Base-by-base conservation (phyloP, 2,797 vertebrate genomes). In the Pterois miles region DNA sequence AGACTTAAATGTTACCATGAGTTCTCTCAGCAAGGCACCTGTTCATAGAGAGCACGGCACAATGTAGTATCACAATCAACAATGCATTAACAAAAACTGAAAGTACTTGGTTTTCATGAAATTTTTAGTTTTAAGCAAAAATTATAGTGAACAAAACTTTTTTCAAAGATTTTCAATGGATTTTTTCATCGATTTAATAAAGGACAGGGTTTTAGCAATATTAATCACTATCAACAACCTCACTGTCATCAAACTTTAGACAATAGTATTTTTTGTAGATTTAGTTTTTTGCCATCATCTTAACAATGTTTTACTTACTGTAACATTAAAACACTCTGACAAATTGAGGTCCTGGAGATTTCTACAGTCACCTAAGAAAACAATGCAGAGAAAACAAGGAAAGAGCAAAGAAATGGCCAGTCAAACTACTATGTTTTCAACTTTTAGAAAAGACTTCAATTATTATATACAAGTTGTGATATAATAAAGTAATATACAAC, bases 281-380 rank as follows among this genome's bases (percentile, higher is more conserved):
- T 66, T 33, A 18, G 5, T 20, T 71, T 65, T 74, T 62, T 73
- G 9, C 31, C 8, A n/a, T 29, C 7, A 20, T 52, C 14, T 40
- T 16, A 23, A 73, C 14, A 9, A 20, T 20, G 29, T 72, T 74
- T 74, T 64, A 96, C 95, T 96, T 91, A 96, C 95, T 62, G 95
- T 96, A 86, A 97, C 83, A 73, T 88, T 92, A 71, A 89, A 88
- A 65, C 95, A 97, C 91, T 96, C 93, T 38, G 96, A 97, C 74
- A 97, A 65, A 88, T 96, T 96, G 84, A 97, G 87, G 53, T 97
- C 95, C 90, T 96, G 96, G 31, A 97, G 91, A 89, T 96, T 97
- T 91, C 75, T 95, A 78, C 96, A 97, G 85, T 96, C 91, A 91
- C 95, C 95, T 97, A 79, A 93, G 76, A 62, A 66, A 76, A 46